phyloP scores from a whole-genome alignment of 2,888 invertebrate genomes.

The Ferdinandea cuprea region DNA sequence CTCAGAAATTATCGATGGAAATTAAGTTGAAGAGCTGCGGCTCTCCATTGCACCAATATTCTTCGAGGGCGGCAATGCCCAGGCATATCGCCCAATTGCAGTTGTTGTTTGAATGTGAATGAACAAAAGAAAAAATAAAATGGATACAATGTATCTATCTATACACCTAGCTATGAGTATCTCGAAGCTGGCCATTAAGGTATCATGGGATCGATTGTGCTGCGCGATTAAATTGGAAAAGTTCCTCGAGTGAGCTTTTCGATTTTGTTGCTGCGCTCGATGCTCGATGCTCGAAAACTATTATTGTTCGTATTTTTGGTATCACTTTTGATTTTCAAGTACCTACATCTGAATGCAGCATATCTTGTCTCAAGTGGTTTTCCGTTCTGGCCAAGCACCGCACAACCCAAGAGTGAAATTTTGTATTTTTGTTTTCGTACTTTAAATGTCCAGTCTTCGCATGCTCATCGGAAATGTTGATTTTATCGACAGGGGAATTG shows the following conservation, averaged over 20 bases:
- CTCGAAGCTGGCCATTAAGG: slow-evolving; percentile 37
- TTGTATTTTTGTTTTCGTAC: not conserved
- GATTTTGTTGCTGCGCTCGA: slow-evolving; percentile 38
- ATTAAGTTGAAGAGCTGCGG: slow-evolving; percentile 69
- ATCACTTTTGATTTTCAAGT: slow-evolving; percentile 39
- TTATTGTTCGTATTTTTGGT: slow-evolving; percentile 32
- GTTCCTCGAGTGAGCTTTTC: slow-evolving; percentile 65
- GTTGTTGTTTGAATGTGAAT: not conserved
- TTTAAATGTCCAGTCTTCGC: slow-evolving; percentile 11
- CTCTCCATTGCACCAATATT: slow-evolving; percentile 31
- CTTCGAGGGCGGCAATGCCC: not conserved
- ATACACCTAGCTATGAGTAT: slow-evolving; percentile 27
- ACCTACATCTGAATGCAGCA: slow-evolving; percentile 30
- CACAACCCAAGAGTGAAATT: slow-evolving; percentile 15
- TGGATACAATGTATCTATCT: not conserved
- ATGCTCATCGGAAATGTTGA: slow-evolving; percentile 17
- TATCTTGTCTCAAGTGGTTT: slow-evolving; percentile 41
- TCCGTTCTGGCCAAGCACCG: not conserved
- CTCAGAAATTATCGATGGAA: slow-evolving; percentile 65
- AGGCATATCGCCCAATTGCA: slow-evolving; percentile 32
- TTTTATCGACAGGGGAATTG: slow-evolving; percentile 21
- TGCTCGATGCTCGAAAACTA: slow-evolving; percentile 6
- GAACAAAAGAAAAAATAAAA: slow-evolving; percentile 4
- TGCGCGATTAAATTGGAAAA: slow-evolving; percentile 70
- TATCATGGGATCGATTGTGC: slow-evolving; percentile 62